phyloP scores from a whole-genome alignment of 92 coral and sea anemone species.

The Meandrina meandrites region DNA sequence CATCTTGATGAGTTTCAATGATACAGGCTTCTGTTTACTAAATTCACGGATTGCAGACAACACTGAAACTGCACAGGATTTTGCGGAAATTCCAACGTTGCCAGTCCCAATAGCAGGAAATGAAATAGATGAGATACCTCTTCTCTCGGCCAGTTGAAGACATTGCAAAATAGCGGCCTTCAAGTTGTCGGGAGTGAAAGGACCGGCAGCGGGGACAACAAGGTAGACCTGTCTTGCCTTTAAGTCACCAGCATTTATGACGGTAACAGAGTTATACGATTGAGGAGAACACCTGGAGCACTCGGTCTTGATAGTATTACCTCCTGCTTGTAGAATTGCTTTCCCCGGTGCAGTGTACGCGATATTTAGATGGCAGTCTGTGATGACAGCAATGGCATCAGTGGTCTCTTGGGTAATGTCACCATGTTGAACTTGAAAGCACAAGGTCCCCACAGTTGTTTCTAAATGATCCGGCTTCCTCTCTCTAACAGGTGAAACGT shows the following conservation, averaged over 20 bases:
- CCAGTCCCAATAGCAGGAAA: slow-evolving; percentile 85
- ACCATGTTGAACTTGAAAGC: slow-evolving; percentile 60
- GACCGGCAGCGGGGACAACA: not conserved
- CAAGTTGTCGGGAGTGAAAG: not conserved
- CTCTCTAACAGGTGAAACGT: slow-evolving; percentile 2
- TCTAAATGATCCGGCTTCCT: slow-evolving; percentile 14
- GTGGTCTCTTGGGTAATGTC: slow-evolving; percentile 57
- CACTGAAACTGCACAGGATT: slow-evolving; percentile 64
- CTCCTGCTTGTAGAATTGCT: slow-evolving; percentile 55
- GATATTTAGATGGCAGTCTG: slow-evolving; percentile 41
- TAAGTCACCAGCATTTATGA: slow-evolving; percentile 58
- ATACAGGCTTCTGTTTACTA: slow-evolving; percentile 37
- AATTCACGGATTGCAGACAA: slow-evolving; percentile 57
- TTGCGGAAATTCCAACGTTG: slow-evolving; percentile 46
- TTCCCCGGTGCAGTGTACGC: slow-evolving; percentile 45
- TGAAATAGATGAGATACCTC: slow-evolving; percentile 44
- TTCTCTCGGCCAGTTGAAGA: slow-evolving; percentile 38
- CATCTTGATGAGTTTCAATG: slow-evolving; percentile 54
- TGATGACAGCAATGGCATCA: slow-evolving; percentile 43
- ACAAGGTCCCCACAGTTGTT: slow-evolving; percentile 33
- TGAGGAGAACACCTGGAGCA: slow-evolving; percentile 18
- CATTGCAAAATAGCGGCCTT: slow-evolving; percentile 20
- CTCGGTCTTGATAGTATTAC: slow-evolving; percentile 37
- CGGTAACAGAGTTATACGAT: slow-evolving; percentile 26
- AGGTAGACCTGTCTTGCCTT: slow-evolving; percentile 8